phyloP scores from a whole-genome alignment of 1,140 invertebrate genomes.

The Acarapis woodi region DNA sequence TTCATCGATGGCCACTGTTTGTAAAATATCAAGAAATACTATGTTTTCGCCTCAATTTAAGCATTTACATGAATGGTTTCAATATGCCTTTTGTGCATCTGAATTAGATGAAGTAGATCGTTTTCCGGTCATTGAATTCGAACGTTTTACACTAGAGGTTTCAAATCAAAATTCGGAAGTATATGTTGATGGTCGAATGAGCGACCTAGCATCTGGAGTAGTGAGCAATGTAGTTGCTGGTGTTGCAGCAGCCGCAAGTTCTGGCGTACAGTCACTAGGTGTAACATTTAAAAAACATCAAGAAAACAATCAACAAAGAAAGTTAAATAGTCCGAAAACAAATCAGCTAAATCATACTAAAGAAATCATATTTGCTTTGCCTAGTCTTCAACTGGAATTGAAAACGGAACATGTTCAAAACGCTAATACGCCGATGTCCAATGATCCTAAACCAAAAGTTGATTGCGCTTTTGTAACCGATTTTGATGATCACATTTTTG shows the following conservation, averaged over 20 bases:
- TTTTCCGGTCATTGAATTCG: conserved; percentile 6
- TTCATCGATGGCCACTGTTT: conserved; percentile 30
- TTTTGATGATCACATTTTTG: conserved; percentile 92
- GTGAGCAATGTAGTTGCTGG: too few species aligned
- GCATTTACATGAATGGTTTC: conserved; percentile 77
- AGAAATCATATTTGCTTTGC: conserved; percentile 81
- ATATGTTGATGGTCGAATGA: too few species aligned
- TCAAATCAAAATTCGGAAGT: neutral
- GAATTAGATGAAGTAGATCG: conserved; percentile 38
- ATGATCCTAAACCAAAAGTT: conserved; percentile 56
- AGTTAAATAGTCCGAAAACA: conserved; percentile 22
- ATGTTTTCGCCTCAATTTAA: conserved; percentile 75
- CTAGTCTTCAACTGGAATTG: conserved; percentile 61
- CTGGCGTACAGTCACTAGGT: too few species aligned
- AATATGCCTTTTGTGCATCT: conserved; percentile 72
- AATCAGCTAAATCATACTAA: conserved; percentile 57
- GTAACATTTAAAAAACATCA: too few species aligned
- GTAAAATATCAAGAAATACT: conserved; percentile 57
- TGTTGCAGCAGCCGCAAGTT: too few species aligned
- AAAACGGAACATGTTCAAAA: conserved; percentile 70
- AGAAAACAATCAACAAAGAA: conserved; percentile 16
- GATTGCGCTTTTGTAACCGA: conserved; percentile 91
- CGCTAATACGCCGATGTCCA: conserved; percentile 24
- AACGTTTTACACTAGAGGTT: neutral
- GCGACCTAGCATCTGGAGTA: neutral